These are phyloP conservation scores for Centropus unirufus DNA, from an alignment of 2,113 vertebrate species.

Conservation along the genomic window DNA sequence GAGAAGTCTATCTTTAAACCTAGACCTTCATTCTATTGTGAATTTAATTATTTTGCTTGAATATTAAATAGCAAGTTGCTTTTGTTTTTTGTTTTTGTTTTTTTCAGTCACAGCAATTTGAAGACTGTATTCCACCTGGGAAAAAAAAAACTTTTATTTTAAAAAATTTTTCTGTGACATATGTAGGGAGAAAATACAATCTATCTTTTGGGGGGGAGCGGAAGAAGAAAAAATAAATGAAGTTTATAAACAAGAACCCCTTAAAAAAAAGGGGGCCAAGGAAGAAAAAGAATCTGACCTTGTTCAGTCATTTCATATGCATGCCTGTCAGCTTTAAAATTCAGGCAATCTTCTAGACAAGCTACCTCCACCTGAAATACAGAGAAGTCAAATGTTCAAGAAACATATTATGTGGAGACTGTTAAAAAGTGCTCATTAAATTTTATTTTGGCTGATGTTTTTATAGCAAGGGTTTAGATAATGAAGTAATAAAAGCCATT, in stretches of 20 bases:
- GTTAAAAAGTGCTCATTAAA: neutral
- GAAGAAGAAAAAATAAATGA: neutral
- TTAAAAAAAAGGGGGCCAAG: fast-evolving
- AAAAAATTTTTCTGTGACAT: neutral
- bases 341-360: neutral
- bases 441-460: neutral
- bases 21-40: neutral
- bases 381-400: neutral
- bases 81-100: no score
- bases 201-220: neutral
- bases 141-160: neutral
- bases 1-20: neutral
- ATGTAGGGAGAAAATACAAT: neutral
- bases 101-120: neutral
- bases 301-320: neutral
- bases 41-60: neutral
- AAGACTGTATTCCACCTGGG: neutral
- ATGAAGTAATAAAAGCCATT: neutral
- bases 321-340: neutral
- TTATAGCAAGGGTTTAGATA: neutral
- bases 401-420: neutral
- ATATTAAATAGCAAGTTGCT: neutral
- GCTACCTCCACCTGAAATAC: neutral
- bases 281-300: neutral
- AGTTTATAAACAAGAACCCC: fast-evolving